A percentile compares a stretch with the other conserved stretches of the same genome.
These are phyloP conservation scores for Heliconius himera DNA, from an alignment of 1,140 invertebrate species.

Conservation along the genomic window DNA sequence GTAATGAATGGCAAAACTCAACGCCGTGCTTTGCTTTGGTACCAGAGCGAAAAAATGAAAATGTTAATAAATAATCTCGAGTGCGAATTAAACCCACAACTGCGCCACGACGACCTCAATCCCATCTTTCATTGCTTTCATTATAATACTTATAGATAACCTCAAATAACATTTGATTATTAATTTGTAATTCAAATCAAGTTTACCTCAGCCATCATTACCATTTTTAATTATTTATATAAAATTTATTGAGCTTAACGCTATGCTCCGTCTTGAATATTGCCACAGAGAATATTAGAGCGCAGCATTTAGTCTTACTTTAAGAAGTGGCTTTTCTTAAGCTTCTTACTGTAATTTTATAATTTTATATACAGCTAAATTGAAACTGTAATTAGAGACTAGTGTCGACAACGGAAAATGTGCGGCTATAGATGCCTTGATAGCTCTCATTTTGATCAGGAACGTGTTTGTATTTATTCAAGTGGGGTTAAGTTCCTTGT, in stretches of 20 bases:
- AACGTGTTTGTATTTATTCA: conserved; percentile 2
- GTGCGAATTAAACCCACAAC: no score
- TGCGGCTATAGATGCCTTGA: not conserved
- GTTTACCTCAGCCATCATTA: not conserved
- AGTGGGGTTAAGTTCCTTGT: conserved; percentile 4
- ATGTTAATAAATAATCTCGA: no score
- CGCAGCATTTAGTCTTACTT: not conserved
- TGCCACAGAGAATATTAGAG: not conserved
- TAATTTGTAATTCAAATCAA: conserved; percentile 1
- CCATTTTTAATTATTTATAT: not conserved
- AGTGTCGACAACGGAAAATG: not conserved
- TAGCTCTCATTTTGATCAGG: not conserved
- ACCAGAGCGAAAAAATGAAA: no score
- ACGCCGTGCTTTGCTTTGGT: no score
- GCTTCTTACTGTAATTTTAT: not conserved
- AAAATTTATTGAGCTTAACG: not conserved
- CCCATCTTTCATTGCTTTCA: no score
- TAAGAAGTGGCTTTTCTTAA: not conserved
- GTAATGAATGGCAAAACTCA: no score
- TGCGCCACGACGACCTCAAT: no score
- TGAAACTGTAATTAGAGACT: not conserved
- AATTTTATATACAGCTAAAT: not conserved
- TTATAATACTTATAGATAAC: not conserved
- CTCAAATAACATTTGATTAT: not conserved
- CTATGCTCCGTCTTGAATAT: not conserved